Evolutionary conservation across 1,140 invertebrate species (phyloP).

Genomic region (Armadillidium nasatum): DNA sequence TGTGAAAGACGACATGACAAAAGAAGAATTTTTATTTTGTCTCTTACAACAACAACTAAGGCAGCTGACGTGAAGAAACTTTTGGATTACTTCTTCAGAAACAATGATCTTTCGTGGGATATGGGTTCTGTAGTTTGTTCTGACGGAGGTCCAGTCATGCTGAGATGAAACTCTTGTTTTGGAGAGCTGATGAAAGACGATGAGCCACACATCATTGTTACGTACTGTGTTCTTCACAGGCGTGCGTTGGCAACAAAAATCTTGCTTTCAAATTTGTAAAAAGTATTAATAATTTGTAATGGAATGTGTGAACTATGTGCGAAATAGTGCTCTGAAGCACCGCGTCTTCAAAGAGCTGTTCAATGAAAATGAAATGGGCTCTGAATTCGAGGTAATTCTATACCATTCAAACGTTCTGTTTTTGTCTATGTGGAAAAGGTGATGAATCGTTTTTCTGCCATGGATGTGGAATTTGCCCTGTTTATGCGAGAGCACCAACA

Average conservation of each 20-base stretch:
- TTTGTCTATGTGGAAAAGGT: constrained; percentile 24
- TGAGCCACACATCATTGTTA: constrained; percentile 33
- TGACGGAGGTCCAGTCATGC: constrained; percentile 33
- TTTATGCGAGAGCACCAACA: constrained; percentile 34
- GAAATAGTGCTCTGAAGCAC: constrained; percentile 28
- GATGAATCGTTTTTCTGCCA: constrained; percentile 38
- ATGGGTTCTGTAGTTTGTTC: constrained; percentile 37
- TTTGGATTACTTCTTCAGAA: constrained; percentile 39
- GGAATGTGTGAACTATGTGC: constrained; percentile 27
- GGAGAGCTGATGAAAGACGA: constrained; percentile 33
- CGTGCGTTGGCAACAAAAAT: constrained; percentile 22
- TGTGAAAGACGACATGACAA: constrained; percentile 30
- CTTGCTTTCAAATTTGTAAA: constrained; percentile 19
- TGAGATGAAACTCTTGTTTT: constrained; percentile 36
- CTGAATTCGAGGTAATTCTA: constrained; percentile 34
- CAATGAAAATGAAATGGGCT: constrained; percentile 35
- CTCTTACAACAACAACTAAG: constrained; percentile 30
- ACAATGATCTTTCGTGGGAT: constrained; percentile 35
- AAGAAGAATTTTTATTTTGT: constrained; percentile 34
- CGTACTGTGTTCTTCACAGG: constrained; percentile 28
- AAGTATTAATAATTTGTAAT: constrained; percentile 18
- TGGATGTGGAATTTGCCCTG: constrained; percentile 30
- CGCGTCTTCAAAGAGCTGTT: constrained; percentile 28
- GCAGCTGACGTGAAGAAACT: constrained; percentile 35
- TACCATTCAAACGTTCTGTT: constrained; percentile 28